phyloP scores from a whole-genome alignment of 1,140 invertebrate species.

The Lysiphlebus fabarum region DNA sequence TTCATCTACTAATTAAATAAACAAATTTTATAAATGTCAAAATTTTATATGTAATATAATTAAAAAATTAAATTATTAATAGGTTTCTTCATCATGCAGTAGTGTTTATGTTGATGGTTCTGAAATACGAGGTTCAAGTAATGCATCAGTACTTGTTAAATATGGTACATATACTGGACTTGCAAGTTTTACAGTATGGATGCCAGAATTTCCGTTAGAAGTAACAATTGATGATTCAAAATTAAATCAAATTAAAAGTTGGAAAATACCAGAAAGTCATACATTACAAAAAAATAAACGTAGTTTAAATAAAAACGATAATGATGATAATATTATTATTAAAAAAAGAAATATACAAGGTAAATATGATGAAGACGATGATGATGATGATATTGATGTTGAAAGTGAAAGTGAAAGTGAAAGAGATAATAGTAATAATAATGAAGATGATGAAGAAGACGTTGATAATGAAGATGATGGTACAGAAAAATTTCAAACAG shows the following conservation, averaged over 20 bases:
- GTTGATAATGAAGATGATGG: constrained; percentile 33
- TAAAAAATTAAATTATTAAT: constrained; percentile 23
- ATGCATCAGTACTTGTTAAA: constrained; percentile 90
- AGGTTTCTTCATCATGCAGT: constrained; percentile 95
- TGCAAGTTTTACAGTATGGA: constrained; percentile 91
- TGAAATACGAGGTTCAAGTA: constrained; percentile 90
- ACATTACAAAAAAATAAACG: constrained; percentile 51
- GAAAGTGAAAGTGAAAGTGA: too few relatives aligned
- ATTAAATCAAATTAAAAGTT: constrained; percentile 86
- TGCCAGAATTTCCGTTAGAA: constrained; percentile 91
- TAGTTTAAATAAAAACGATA: constrained; percentile 41
- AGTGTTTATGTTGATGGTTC: constrained; percentile 96
- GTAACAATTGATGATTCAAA: constrained; percentile 83
- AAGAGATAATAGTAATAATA: too few relatives aligned
- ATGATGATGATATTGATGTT: constrained; percentile 33
- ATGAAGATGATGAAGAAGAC: constrained; percentile 39
- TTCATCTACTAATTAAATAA: neutral
- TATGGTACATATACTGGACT: constrained; percentile 88
- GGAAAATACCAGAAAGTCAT: constrained; percentile 79
- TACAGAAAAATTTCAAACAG: constrained; percentile 34
- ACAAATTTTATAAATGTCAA: constrained; percentile 1
- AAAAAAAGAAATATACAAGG: constrained; percentile 32
- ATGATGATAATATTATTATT: constrained; percentile 26
- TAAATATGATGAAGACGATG: constrained; percentile 36
- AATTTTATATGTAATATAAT: constrained; percentile 2